Percentiles rank a stretch among this genome's conserved stretches.
Conservation (phyloP, 2,113 vertebrate species). For the Tragelaphus strepsiceros region DNA sequence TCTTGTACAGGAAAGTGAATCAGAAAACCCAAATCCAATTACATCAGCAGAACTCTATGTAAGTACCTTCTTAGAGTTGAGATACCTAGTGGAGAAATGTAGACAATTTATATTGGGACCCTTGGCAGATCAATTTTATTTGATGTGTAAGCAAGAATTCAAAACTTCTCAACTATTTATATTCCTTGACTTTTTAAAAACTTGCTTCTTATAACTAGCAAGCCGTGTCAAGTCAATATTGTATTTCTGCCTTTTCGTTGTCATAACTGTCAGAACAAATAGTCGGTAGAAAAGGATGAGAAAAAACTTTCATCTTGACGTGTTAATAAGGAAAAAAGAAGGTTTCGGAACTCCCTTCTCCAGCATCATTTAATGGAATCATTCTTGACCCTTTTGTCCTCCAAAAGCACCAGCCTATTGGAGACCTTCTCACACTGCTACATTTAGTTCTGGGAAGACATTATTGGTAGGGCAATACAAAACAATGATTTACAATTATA, state of each 20-base stretch:
- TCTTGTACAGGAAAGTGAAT: background rate
- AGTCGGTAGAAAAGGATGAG: background rate
- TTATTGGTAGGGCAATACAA: background rate
- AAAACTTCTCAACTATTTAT: constrained; percentile 2
- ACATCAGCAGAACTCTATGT: background rate
- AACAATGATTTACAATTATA: background rate
- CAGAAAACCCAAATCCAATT: background rate
- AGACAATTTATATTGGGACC: background rate
- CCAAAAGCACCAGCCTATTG: background rate
- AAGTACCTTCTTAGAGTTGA: background rate
- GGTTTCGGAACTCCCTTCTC: background rate
- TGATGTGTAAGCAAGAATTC: background rate
- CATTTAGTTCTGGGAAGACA: background rate
- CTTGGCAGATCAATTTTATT: background rate
- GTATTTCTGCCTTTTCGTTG: background rate
- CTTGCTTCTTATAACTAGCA: background rate
- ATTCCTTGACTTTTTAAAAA: background rate
- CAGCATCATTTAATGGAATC: background rate
- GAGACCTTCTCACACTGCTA: background rate
- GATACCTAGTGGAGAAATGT: background rate
- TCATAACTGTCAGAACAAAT: constrained; percentile 7
- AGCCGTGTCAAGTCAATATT: background rate
- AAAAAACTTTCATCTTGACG: background rate
- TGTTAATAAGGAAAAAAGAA: background rate
- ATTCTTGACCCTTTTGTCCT: background rate